A percentile compares a stretch with the other conserved stretches of the same genome.
Conservation (phyloP, 2,888 invertebrate genomes). For the Drosophila tripunctata region DNA sequence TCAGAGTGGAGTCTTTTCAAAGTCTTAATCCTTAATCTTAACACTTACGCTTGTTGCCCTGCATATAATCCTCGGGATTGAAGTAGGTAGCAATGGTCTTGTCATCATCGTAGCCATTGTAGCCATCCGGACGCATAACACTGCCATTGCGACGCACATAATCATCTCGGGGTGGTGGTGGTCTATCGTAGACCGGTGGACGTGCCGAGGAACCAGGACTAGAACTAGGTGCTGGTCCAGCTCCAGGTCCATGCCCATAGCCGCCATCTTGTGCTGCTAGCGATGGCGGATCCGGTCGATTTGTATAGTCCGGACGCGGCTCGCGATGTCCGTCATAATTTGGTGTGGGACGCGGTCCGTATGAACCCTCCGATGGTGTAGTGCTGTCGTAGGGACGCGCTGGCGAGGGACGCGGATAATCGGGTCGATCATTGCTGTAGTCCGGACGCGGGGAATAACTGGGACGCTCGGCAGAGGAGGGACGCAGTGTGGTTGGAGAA, state of each 20-base stretch:
- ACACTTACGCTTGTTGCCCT: conserved; percentile 81
- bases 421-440: conserved; percentile 55
- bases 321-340: conserved; percentile 54
- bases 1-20: no score
- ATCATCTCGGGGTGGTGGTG: conserved; percentile 54
- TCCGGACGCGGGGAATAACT: conserved; percentile 70
- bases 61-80: conserved; percentile 83
- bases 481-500: conserved; percentile 70
- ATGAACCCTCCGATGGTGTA: conserved; percentile 35
- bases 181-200: conserved; percentile 54
- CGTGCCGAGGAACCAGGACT: conserved; percentile 51
- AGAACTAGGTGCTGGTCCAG: conserved; percentile 1
- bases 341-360: conserved; percentile 45
- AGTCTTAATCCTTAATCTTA: no score
- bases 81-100: conserved; percentile 83
- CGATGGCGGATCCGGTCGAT: conserved; percentile 79
- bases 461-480: conserved; percentile 53
- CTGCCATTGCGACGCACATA: conserved; percentile 65
- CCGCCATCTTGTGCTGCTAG: conserved; percentile 33
- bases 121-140: conserved; percentile 60
- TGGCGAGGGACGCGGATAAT: conserved; percentile 44
- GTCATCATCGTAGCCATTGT: conserved; percentile 77
- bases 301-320: conserved; percentile 75
- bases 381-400: conserved; percentile 61
- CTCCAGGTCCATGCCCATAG: conserved; percentile 30